Base-by-base conservation (phyloP, 23 tunicate genomes). In the Oikopleura dioica region DNA sequence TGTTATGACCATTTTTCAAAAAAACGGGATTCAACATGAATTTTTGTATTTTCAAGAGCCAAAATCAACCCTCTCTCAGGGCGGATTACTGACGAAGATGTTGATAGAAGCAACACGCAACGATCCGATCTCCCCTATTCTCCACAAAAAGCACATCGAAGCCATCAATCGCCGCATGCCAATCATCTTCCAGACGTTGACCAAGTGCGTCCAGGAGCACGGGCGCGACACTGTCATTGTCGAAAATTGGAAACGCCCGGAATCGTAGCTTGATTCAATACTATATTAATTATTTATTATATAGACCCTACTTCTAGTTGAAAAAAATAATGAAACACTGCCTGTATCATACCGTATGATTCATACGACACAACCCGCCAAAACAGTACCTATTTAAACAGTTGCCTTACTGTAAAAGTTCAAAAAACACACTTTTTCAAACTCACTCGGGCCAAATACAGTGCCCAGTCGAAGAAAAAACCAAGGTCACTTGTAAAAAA, bases 81-180 rank as follows among this genome's bases (percentile, higher is more conserved):
- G 58, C 36, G 96, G 96, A 2, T 82, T 81, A 1, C 77, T 88
- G 1, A 88, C 89, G 0, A 68, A 79, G 21, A 68, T 88, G 29
- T 38, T 88, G 24, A 78, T 79, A 76, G 68, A 76, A 32, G 82
- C 80, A 1, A 79, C 81, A 79, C 75, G 68, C 1, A 69, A 76
- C 35, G 96, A 88, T 67, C 89, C 91, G n/a, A 84, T 88, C 1
- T 77, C 89, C 30, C 96, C 96, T 0, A 67, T 88, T 1, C 77
- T 88, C n/a, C 89, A 84, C 79, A 76, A 81, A 0, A 68, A 78
- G 31, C 96, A 88, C 76, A 50, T 84, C 0, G 69, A 79, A 24
- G 96, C 96, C 1, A 88, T 88, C 5, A 77, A 0, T 77, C 24
- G 44, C 79, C 38, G 79, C 24, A 75, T 88, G 55, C 76, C 80